These are phyloP conservation scores for Amblyopsis hoosieri DNA, from an alignment of 2,797 vertebrate species.

Conservation along the genomic window DNA sequence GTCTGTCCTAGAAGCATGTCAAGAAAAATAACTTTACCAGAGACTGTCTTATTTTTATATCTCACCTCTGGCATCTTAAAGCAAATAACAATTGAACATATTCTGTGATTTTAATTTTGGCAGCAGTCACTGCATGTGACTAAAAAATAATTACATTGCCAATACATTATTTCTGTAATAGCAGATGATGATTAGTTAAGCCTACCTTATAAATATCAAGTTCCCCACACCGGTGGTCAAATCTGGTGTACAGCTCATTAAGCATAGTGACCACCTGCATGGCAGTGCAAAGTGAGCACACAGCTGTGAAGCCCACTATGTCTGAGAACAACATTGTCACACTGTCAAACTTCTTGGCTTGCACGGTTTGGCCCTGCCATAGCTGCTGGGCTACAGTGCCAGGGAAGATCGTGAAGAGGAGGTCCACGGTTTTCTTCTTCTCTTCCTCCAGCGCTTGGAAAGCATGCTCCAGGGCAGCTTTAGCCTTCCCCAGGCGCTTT, in stretches of 20 bases:
- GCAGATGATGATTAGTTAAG: neutral
- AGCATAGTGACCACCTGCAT: conserved; percentile 99
- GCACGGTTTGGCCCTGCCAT: conserved; percentile 95
- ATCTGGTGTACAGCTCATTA: conserved; percentile 94
- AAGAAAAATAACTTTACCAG: conserved; percentile 2
- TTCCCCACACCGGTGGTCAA: conserved; percentile 94
- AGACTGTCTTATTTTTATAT: conserved; percentile 22
- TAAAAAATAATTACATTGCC: no score
- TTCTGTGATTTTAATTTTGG: no score
- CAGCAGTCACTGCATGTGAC: no score
- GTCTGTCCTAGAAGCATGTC: conserved; percentile 29
- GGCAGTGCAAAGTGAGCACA: conserved; percentile 92
- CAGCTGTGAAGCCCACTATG: conserved; percentile 96
- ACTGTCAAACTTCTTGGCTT: conserved; percentile 92
- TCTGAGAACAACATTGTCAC: conserved; percentile 99
- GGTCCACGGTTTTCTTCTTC: conserved; percentile 96
- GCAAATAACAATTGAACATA: neutral
- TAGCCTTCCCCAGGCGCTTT: conserved; percentile 95
- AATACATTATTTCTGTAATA: no score
- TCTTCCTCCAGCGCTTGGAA: conserved; percentile 96
- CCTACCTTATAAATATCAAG: conserved; percentile 97
- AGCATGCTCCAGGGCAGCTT: conserved; percentile 91
- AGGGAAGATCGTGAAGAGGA: conserved; percentile 95
- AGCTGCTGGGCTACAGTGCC: conserved; percentile 93
- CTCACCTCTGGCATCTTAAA: neutral